These are phyloP conservation scores for Melanerpes aurifrons DNA, from an alignment of 2,113 vertebrate species.

Conservation along the genomic window DNA sequence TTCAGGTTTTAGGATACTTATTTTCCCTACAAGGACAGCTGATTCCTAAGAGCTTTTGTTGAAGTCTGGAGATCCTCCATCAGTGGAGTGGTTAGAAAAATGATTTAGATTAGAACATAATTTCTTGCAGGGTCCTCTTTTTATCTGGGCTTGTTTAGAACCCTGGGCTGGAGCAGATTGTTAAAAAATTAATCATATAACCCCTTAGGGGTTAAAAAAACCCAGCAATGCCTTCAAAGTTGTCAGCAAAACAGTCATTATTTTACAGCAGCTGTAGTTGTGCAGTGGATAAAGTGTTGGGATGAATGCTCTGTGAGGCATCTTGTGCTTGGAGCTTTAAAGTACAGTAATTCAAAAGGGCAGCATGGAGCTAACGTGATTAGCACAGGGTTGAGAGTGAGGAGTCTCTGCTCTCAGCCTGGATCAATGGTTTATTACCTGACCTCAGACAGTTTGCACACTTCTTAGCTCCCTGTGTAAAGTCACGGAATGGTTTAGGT, in stretches of 20 bases:
- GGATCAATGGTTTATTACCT: not conserved
- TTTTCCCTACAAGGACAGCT: not conserved
- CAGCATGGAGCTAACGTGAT: not conserved
- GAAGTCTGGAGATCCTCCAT: not conserved
- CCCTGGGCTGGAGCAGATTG: not conserved
- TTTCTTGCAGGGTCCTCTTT: not conserved
- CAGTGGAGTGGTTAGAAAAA: not conserved
- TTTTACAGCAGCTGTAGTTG: not conserved
- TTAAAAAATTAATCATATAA: not conserved
- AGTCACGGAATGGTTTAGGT: not conserved
- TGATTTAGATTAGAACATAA: not conserved
- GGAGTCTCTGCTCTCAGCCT: not conserved
- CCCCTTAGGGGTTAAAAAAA: not conserved
- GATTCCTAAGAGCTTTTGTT: not conserved
- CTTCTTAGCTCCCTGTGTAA: not conserved
- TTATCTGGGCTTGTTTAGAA: not conserved
- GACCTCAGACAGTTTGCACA: not conserved
- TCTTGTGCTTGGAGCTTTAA: conserved; percentile 1
- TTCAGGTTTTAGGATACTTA: not conserved
- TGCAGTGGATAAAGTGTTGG: not conserved
- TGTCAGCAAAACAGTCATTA: not conserved
- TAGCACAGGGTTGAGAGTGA: not conserved
- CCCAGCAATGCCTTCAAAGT: not conserved
- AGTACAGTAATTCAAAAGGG: not conserved
- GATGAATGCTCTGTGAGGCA: not conserved